phyloP scores from a whole-genome alignment of 2,113 vertebrate genomes.

The Lampris megalopsis region DNA sequence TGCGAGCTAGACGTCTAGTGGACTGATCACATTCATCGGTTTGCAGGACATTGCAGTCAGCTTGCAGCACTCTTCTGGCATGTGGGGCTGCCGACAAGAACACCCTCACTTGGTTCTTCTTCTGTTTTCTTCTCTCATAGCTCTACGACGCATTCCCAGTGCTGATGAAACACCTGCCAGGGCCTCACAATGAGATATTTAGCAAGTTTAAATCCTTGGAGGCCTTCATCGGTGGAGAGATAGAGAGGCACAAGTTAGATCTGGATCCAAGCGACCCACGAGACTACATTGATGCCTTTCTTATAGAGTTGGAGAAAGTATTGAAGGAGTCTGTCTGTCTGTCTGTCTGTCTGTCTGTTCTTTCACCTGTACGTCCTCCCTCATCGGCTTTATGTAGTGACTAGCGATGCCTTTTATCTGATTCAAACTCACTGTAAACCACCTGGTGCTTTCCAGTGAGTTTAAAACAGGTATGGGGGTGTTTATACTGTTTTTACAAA shows the following conservation, averaged over 20 bases:
- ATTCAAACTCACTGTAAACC: no score
- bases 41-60: no score
- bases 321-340: not conserved
- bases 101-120: not conserved
- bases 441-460: no score
- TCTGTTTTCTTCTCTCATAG: constrained; percentile 64
- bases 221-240: constrained; percentile 61
- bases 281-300: constrained; percentile 88
- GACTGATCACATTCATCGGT: no score
- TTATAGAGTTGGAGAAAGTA: constrained; percentile 85
- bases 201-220: constrained; percentile 64
- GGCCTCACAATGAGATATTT: constrained; percentile 82
- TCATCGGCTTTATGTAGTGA: no score
- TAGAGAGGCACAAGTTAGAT: constrained; percentile 83
- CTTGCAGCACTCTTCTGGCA: no score
- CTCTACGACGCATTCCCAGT: constrained; percentile 82
- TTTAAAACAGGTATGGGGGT: no score
- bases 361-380: no score
- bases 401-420: no score
- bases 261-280: constrained; percentile 78
- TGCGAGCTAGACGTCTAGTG: no score
- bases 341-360: not conserved
- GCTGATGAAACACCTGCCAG: constrained; percentile 84
- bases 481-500: no score
- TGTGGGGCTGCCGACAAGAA: no score